Evolutionary conservation across 2,888 invertebrate genomes (phyloP).

Genomic region (Erebia palarica): DNA sequence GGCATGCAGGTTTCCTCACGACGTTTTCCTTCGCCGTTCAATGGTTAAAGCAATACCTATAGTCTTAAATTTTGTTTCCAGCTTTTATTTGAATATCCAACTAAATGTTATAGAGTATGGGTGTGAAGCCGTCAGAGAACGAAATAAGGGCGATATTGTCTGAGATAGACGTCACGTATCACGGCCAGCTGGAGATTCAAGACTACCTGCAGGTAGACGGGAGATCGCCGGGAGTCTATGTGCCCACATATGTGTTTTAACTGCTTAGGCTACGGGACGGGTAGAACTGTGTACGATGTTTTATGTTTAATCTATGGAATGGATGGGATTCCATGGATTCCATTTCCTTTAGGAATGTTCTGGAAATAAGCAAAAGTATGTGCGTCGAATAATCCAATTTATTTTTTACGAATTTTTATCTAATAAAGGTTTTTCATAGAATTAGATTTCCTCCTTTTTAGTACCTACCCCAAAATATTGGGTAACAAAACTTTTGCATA

Average conservation of each 20-base stretch:
- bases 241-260: conserved; percentile 22
- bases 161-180: conserved; percentile 92
- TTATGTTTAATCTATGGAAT: conserved; percentile 1
- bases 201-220: conserved; percentile 93
- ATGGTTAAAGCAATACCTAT: neutral
- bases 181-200: conserved; percentile 93
- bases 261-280: conserved; percentile 10
- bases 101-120: conserved; percentile 82
- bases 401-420: too few species aligned
- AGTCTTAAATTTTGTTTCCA: neutral
- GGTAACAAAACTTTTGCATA: neutral
- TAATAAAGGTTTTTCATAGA: neutral
- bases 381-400: neutral
- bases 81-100: conserved; percentile 12
- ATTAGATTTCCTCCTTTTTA: neutral
- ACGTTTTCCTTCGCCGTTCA: neutral
- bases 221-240: conserved; percentile 20
- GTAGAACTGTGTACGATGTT: conserved; percentile 12
- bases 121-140: conserved; percentile 83
- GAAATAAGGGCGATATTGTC: conserved; percentile 91
- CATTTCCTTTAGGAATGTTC: neutral
- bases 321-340: too few species aligned
- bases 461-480: neutral
- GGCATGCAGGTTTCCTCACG: too few species aligned
- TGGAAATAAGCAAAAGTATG: conserved; percentile 7